Base-by-base conservation (phyloP, 30 jellyfish, hydroid and myxozoan species). In the Hydractinia symbiolongicarpus region DNA sequence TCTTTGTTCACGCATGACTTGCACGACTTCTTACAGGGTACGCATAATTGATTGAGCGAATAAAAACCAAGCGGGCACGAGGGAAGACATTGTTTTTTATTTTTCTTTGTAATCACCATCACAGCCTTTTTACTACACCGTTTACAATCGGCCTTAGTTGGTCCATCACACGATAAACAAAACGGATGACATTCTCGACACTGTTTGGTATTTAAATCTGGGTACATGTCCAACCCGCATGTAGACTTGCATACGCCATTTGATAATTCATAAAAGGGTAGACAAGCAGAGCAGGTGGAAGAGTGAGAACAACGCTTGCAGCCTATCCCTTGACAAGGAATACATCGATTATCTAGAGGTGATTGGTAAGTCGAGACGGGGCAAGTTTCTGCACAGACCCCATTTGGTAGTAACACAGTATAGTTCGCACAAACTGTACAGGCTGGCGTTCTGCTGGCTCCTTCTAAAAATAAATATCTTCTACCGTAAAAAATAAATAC, bases 81-180 rank as follows among this genome's bases (percentile, higher is more conserved):
- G n/a, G 62, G 44, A 5, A 55, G 20, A 74, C 83, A 74, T 17
- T 14, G 13, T 44, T 8, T 55, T 50, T 74, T 50, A 44, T 51
- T 17, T 13, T 74, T 67, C 0, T 74, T 56, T 50, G 83, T 8
- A 30, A 74, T 51, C 5, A 74, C 21, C 14, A 55, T 30, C 8
- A 74, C 15, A 5, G 72, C 62, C n/a, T 53, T 74, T 8, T 53
- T 44, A 49, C 79, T 82, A 58, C 97, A 89, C 62, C 88, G 75
- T 9, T 89, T 89, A 55, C 97, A 89, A 51, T 84, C 76, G 4
- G 60, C 50, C 30, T 79, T 67, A 4, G 86, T 19, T 30, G 84
- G 66, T 2, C 90, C 94, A 52, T 55, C 61, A 72, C 97, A 89
- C 5, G 95, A 83, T 69, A 52, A 44, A 75, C 97, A 89, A 40